Base-by-base conservation (phyloP, 2,888 invertebrate species). In the Timandra comae region DNA sequence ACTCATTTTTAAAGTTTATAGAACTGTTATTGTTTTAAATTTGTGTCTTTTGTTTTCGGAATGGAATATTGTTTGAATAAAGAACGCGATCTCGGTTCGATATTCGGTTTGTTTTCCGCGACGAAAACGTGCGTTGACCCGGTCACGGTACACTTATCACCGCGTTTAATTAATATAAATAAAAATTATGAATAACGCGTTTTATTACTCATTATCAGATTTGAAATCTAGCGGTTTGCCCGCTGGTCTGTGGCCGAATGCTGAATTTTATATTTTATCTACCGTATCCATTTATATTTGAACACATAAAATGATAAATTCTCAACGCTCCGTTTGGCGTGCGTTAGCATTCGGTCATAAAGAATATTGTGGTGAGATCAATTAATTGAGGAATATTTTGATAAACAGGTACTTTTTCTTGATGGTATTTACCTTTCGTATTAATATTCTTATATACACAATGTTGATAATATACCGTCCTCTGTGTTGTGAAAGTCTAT, bases 121-220 rank as follows among this genome's bases (percentile, higher is more conserved):
- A 50, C 61, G 47, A 65, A 65, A 60, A 56, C 63, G 76, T 65
- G 49, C 77, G 62, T 70, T 64, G 68, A 75, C 69, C 78, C 63
- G 61, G 79, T 63, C 76, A 66, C 68, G 70, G 79, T 80, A 78
- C 79, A 80, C 75, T 81, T 75, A 63, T 50, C 59, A 33, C 44
- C 49, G 54, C 64, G 65, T 73, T 78, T 79, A 79, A 81, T 79
- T 79, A 78, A 77, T 76, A 76, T 73, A 70, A 66, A 74, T 70
- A 67, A 73, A 68, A 67, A 62, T 61, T 61, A 73, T 64, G 67
- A 72, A 73, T 68, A 67, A 71, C 58, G 57, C 56, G 54, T 59
- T 71, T 71, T 67, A 64, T 62, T 52, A 57, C 54, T 44, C 65
- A 70, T 73, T 72, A 74, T 72, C 73, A 61, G 60, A 57, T 65